Conservation (phyloP, 1,140 invertebrate species). For the Aradophagus sp. region DNA sequence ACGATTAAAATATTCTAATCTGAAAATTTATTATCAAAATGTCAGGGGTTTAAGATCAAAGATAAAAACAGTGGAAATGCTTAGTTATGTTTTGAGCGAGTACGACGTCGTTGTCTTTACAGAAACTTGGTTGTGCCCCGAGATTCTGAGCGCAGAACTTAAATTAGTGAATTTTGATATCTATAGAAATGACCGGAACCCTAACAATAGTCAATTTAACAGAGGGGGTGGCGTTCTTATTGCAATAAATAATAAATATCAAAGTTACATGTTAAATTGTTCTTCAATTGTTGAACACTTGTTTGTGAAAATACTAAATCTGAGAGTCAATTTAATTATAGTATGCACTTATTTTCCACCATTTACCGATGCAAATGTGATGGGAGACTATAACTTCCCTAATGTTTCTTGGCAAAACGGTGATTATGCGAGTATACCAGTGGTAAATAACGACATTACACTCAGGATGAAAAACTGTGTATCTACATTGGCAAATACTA, state of each 20-base stretch:
- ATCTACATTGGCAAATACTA: neutral
- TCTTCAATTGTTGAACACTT: slow-evolving; percentile 8
- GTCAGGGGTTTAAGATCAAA: slow-evolving; percentile 6
- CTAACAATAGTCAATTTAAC: neutral
- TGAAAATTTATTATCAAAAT: slow-evolving; percentile 18
- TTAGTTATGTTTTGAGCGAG: slow-evolving; percentile 6
- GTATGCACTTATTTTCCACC: slow-evolving; percentile 5
- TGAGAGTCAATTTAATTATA: neutral
- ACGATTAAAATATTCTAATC: too few relatives aligned
- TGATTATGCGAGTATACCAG: neutral
- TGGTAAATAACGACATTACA: neutral
- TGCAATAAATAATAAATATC: slow-evolving; percentile 6
- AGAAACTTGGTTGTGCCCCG: slow-evolving; percentile 12
- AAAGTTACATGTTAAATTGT: slow-evolving; percentile 1
- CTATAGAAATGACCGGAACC: slow-evolving; percentile 10
- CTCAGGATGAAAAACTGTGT: neutral
- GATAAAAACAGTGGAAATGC: slow-evolving; percentile 6
- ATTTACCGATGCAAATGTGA: neutral
- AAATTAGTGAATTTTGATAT: slow-evolving; percentile 8
- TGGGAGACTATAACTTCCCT: slow-evolving; percentile 9
- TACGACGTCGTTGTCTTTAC: slow-evolving; percentile 17
- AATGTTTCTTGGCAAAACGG: neutral
- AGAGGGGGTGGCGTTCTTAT: slow-evolving; percentile 17
- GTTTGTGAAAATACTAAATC: neutral
- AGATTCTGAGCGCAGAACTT: slow-evolving; percentile 6